Evolutionary conservation across 64 coral and sea anemone genomes (phyloP).

Genomic region (Exaiptasia diaphana): DNA sequence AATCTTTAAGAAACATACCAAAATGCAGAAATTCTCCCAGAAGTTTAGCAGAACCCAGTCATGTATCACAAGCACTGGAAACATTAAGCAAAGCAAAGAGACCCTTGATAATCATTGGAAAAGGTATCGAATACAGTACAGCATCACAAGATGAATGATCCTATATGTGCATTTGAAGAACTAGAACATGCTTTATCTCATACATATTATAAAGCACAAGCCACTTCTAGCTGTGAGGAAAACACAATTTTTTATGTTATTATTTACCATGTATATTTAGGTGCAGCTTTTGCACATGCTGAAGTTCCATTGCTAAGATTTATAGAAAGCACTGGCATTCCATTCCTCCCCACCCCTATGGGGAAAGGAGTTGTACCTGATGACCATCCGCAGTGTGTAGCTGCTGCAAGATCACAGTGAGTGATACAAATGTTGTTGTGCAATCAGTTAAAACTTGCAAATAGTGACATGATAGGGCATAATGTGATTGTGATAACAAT

Average conservation of each 20-base stretch:
- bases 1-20: too few relatives aligned
- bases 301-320: conserved; percentile 61
- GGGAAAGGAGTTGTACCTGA: conserved; percentile 96
- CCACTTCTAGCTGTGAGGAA: too few relatives aligned
- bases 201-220: too few relatives aligned
- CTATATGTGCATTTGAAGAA: too few relatives aligned
- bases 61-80: conserved; percentile 48
- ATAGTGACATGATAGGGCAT: too few relatives aligned
- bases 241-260: background rate
- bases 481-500: too few relatives aligned
- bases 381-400: conserved; percentile 87
- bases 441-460: too few relatives aligned
- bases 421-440: too few relatives aligned
- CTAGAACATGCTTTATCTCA: too few relatives aligned
- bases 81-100: conserved; percentile 59
- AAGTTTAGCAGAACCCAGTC: conserved; percentile 65
- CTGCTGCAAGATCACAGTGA: conserved; percentile 56
- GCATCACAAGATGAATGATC: too few relatives aligned
- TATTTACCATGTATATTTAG: conserved; percentile 30
- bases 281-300: conserved; percentile 77
- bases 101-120: conserved; percentile 83
- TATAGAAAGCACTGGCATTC: conserved; percentile 68
- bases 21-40: conserved; percentile 64
- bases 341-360: conserved; percentile 96
- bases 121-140: too few relatives aligned